phyloP scores from a whole-genome alignment of 2,888 invertebrate species.

The Erannis defoliaria region DNA sequence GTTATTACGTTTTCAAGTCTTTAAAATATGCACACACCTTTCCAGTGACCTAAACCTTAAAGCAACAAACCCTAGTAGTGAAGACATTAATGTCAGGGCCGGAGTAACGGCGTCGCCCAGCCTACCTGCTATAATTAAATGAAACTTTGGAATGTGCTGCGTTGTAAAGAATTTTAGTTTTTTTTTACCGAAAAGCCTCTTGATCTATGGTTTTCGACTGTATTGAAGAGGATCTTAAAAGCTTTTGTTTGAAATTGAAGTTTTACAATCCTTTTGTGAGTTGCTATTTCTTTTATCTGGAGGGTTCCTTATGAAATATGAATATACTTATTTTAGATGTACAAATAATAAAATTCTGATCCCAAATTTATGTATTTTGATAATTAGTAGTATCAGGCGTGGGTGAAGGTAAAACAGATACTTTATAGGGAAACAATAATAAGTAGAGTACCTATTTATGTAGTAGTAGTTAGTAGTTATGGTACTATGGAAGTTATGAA shows the following conservation, averaged over 20 bases:
- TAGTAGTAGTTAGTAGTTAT: too few species aligned
- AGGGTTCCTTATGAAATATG: neutral
- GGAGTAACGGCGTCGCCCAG: constrained; percentile 35
- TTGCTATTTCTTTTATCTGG: constrained; percentile 5
- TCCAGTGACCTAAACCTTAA: constrained; percentile 36
- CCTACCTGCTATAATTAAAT: constrained; percentile 67
- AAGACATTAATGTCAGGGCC: constrained; percentile 46
- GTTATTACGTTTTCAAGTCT: neutral
- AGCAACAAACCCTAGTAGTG: constrained; percentile 41
- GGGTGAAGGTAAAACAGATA: too few species aligned
- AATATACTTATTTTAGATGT: neutral
- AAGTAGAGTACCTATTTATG: too few species aligned
- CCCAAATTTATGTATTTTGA: too few species aligned
- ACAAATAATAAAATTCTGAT: too few species aligned
- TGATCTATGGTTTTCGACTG: constrained; percentile 39
- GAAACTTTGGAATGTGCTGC: constrained; percentile 68
- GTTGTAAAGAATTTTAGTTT: constrained; percentile 50
- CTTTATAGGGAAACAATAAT: too few species aligned
- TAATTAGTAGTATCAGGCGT: too few species aligned
- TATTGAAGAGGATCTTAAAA: constrained; percentile 36
- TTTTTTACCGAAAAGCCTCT: constrained; percentile 48
- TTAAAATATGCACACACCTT: constrained; percentile 22
- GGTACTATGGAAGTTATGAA: too few species aligned
- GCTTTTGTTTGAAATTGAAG: constrained; percentile 21
- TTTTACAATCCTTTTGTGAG: constrained; percentile 15